phyloP scores from a whole-genome alignment of 2,888 invertebrate genomes.

The Nemoura dubitans region DNA sequence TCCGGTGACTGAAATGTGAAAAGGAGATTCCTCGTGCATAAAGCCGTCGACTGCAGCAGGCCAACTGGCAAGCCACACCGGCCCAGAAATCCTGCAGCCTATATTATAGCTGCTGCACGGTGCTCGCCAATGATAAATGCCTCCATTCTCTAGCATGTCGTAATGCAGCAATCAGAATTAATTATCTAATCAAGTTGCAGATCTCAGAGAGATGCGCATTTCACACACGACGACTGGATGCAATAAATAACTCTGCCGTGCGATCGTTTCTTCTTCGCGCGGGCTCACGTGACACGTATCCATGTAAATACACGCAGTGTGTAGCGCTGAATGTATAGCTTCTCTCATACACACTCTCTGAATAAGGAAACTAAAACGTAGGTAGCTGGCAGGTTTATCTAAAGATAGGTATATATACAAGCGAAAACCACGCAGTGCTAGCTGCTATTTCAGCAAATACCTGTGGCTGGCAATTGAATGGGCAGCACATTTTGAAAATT shows the following conservation, averaged over 20 bases:
- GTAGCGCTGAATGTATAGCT: neutral
- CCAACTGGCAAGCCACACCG: neutral
- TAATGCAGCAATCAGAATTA: constrained; percentile 12
- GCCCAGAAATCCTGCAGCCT: neutral
- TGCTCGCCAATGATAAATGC: neutral
- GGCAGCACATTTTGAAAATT: neutral
- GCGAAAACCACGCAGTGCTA: neutral
- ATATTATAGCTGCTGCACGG: no score
- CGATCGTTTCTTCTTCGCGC: neutral
- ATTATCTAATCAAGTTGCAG: constrained; percentile 12
- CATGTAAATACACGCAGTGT: neutral
- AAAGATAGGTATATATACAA: no score
- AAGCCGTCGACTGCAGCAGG: neutral
- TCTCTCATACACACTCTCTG: neutral
- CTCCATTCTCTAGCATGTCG: neutral
- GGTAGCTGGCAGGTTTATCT: no score
- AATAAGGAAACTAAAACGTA: neutral
- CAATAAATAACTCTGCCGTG: neutral
- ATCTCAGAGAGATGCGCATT: neutral
- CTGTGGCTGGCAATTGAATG: neutral
- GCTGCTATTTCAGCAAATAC: neutral
- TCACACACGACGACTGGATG: neutral
- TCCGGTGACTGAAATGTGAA: neutral
- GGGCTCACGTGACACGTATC: neutral
- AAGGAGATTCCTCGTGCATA: neutral